Evolutionary conservation across 2,888 invertebrate species (phyloP), one percentile per base, ranked within the genome.

Genomic region (Ophion costatus): DNA sequence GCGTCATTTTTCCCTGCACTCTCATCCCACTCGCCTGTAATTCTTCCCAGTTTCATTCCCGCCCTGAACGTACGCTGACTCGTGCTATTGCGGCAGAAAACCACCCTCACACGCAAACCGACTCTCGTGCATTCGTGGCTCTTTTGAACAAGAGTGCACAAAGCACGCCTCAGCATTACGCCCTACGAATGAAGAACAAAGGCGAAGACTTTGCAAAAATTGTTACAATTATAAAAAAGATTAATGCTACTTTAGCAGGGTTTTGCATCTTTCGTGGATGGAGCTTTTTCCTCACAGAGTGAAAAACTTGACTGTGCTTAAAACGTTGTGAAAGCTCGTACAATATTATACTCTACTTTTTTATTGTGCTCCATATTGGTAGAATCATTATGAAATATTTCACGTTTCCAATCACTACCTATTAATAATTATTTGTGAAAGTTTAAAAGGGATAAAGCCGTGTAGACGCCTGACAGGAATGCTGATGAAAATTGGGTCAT

Each of bases 41-140:
- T 70, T 70, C 59, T 57, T 80, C 74, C 51, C 22, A 45, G 42
- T 63, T 70, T 38, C 69, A 51, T 76, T 59, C 66, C 51, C 66
- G 84, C 42, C 76, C 73, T 57, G 80, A 80, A 42, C 77, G 63
- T 71, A 61, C 56, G 56, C 77, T 67, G 42, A 57, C 56, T 20
- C 59, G 61, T 51, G 69, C 80, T 71, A 76, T 71, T 83, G 64
- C 11, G 76, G 71, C 57, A 59, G 33, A 38, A 29, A 51, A 63
- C 20, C 11, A n/a, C 24, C 63, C 45, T 29, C 61, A 22, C 51
- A 7, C 38, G 22, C 29, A 11, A 33, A 33, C 38, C 22, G 33
- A 51, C 2, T n/a, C 38, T 77, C 42, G 29, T 24, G 33, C 29
- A 59, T 45, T 61, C 57, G 42, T 79, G 20, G 45, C 51, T 56